These are phyloP conservation scores for Pedionomus torquatus DNA, from an alignment of 2,113 vertebrate genomes.

Conservation along the genomic window DNA sequence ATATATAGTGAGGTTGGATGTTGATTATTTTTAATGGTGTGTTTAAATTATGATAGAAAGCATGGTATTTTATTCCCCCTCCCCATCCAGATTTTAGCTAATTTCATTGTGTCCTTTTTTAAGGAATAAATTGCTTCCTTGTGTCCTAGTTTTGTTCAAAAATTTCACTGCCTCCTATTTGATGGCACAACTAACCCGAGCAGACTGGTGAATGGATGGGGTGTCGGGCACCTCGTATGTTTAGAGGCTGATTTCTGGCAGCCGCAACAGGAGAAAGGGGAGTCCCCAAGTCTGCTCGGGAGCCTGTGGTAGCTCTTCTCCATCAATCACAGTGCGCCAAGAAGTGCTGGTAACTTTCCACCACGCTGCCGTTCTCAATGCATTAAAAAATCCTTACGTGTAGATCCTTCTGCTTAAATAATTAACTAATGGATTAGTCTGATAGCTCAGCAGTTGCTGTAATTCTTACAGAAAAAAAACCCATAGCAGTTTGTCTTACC, in stretches of 20 bases:
- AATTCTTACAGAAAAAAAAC: constrained; percentile 21
- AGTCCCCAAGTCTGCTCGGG: constrained; percentile 16
- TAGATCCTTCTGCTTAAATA: constrained; percentile 64
- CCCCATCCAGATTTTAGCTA: neutral
- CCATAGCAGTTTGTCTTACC: neutral
- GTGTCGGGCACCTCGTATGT: neutral
- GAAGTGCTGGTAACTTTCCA: constrained; percentile 45
- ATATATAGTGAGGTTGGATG: constrained; percentile 20
- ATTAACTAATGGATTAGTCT: constrained; percentile 66
- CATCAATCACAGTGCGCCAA: constrained; percentile 35
- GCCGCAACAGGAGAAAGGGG: neutral
- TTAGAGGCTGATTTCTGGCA: neutral
- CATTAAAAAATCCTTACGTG: constrained; percentile 57
- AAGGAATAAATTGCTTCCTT: constrained; percentile 10
- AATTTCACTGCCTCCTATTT: neutral
- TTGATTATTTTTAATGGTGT: constrained; percentile 50
- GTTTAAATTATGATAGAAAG: neutral
- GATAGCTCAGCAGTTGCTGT: constrained; percentile 66
- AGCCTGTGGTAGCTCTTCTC: neutral
- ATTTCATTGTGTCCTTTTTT: constrained; percentile 11
- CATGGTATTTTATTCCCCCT: neutral
- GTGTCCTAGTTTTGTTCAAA: neutral
- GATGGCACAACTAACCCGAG: neutral
- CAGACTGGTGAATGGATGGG: neutral
- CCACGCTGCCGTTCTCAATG: neutral